phyloP scores from a whole-genome alignment of 2,113 vertebrate genomes.

The Laticauda colubrina region DNA sequence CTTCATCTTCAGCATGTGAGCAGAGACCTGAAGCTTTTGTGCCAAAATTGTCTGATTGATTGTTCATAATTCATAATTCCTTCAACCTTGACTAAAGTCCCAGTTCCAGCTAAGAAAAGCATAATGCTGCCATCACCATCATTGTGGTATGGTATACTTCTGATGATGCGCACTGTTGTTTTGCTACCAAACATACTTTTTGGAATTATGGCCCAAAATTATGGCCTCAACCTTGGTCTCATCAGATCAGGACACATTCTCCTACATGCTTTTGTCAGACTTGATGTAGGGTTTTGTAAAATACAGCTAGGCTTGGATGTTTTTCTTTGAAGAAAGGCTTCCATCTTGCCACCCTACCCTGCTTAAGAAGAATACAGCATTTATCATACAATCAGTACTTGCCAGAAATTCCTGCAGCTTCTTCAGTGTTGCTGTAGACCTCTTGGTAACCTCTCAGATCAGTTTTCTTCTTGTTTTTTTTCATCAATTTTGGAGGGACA shows the following conservation, averaged over 20 bases:
- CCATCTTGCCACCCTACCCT: not conserved
- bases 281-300: not conserved
- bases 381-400: not conserved
- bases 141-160: not conserved
- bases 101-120: not conserved
- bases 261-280: not conserved
- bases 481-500: not conserved
- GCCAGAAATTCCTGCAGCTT: not conserved
- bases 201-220: not conserved
- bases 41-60: not conserved
- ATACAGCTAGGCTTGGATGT: not conserved
- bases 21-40: not conserved
- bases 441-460: not conserved
- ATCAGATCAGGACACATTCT: not conserved
- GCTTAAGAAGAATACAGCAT: not conserved
- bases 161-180: not conserved
- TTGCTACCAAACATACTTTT: not conserved
- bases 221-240: not conserved
- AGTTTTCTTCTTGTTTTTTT: not conserved
- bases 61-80: not conserved
- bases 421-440: not conserved
- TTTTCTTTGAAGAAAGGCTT: not conserved
- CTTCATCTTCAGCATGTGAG: not conserved
- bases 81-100: not conserved
- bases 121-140: not conserved